A percentile compares a stretch with the other conserved stretches of the same genome.
phyloP scores from a whole-genome alignment of 2,113 vertebrate genomes.

The Nesogale talazaci region DNA sequence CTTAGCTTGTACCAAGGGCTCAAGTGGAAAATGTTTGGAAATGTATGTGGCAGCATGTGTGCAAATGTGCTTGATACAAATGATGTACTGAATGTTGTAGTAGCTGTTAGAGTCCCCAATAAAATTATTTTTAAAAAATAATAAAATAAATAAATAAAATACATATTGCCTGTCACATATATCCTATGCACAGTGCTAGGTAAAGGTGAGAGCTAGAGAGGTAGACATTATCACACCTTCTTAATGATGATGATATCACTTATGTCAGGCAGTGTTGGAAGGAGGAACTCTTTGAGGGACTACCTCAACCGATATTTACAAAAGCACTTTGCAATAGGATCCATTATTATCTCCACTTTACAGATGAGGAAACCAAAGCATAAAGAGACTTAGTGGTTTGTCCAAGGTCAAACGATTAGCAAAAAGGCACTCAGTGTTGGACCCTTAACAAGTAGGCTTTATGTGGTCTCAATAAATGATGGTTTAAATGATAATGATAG shows the following conservation, averaged over 20 bases:
- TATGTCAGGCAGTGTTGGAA: slow-evolving; percentile 26
- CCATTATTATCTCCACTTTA: slow-evolving; percentile 27
- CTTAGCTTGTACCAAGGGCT: no score
- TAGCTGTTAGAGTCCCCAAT: no score
- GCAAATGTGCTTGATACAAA: no score
- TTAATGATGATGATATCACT: neutral
- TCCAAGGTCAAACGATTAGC: slow-evolving; percentile 14
- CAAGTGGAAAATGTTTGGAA: no score
- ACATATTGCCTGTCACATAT: neutral
- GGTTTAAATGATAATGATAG: slow-evolving; percentile 17
- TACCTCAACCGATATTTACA: slow-evolving; percentile 52
- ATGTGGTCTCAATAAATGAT: slow-evolving; percentile 29
- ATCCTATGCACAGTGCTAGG: slow-evolving; percentile 11
- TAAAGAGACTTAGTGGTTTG: neutral
- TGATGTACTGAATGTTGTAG: no score
- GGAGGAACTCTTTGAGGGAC: slow-evolving; percentile 46
- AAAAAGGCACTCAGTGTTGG: neutral
- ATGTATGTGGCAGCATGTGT: no score
- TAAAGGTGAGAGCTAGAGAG: neutral
- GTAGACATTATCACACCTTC: slow-evolving; percentile 1
- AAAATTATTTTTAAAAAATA: no score
- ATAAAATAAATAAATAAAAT: no score
- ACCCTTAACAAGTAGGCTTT: neutral
- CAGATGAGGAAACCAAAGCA: slow-evolving; percentile 35
- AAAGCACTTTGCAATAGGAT: neutral